A percentile compares a stretch with the other conserved stretches of the same genome.
Conservation (phyloP, 2,888 invertebrate species). For the Drosophila subsilvestris region DNA sequence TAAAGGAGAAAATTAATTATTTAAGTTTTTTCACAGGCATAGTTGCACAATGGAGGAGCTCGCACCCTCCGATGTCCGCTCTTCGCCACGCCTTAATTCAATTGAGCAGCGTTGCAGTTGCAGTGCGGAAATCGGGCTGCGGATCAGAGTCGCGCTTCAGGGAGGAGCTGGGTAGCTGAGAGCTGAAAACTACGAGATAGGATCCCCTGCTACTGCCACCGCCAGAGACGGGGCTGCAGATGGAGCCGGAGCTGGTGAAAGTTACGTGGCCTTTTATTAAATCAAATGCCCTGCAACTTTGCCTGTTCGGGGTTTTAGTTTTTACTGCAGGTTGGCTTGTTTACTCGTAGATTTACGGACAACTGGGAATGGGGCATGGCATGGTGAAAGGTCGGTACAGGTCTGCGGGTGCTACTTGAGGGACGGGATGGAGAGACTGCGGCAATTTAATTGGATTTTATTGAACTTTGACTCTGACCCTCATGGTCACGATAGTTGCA, state of each 20-base stretch:
- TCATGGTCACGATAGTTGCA: conserved; percentile 59
- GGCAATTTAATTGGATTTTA: conserved; percentile 78
- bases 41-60: conserved; percentile 16
- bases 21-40: conserved; percentile 25
- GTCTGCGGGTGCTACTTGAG: conserved; percentile 61
- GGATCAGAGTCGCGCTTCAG: conserved; percentile 10
- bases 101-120: conserved; percentile 32
- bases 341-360: conserved; percentile 63
- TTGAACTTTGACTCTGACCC: conserved; percentile 81
- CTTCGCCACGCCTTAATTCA: conserved; percentile 25
- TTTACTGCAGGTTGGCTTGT: conserved; percentile 51
- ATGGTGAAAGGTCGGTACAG: conserved; percentile 68
- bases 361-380: conserved; percentile 13
- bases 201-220: neutral
- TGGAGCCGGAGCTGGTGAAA: conserved; percentile 55
- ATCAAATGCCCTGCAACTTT: conserved; percentile 60
- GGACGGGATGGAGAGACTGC: conserved; percentile 22
- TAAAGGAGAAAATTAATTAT: conserved; percentile 34
- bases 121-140: conserved; percentile 1
- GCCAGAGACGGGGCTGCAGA: neutral
- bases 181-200: neutral
- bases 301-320: conserved; percentile 28
- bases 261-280: conserved; percentile 66
- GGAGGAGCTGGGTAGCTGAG: neutral
- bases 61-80: neutral